Conservation (phyloP, 2,797 vertebrate genomes). For the Australoheros facetus region DNA sequence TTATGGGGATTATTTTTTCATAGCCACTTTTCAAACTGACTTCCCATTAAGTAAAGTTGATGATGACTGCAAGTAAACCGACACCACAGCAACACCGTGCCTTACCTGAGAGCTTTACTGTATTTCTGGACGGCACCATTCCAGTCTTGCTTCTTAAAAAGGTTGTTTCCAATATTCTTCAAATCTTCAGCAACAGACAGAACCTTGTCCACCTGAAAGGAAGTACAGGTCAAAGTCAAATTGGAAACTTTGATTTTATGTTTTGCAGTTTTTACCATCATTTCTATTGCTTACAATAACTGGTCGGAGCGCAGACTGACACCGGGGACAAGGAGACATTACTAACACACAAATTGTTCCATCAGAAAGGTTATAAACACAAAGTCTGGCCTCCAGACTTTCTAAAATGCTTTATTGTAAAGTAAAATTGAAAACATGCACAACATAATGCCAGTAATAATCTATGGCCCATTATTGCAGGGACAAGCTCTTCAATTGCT, state of each 20-base stretch:
- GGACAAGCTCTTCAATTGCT: background rate
- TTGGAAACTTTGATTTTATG: background rate
- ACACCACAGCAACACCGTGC: background rate
- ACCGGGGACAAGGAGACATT: background rate
- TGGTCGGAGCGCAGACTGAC: background rate
- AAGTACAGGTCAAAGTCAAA: background rate
- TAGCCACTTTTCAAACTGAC: background rate
- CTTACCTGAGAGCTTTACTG: constrained; percentile 92
- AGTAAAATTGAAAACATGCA: background rate
- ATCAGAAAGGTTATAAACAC: background rate
- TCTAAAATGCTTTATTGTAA: background rate
- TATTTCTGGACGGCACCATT: constrained; percentile 91
- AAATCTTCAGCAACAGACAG: constrained; percentile 89
- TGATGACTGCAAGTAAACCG: background rate
- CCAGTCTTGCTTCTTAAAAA: constrained; percentile 96
- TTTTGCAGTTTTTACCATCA: background rate
- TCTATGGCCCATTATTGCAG: background rate
- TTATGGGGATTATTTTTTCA: background rate
- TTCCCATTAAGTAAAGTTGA: background rate
- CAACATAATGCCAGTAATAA: background rate
- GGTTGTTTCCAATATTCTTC: constrained; percentile 93
- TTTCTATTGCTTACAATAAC: background rate
- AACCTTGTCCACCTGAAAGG: constrained; percentile 87
- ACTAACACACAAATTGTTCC: background rate
- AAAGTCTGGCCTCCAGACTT: background rate